Evolutionary conservation across 2,888 invertebrate species (phyloP).

Genomic region (Drosophila tripunctata): DNA sequence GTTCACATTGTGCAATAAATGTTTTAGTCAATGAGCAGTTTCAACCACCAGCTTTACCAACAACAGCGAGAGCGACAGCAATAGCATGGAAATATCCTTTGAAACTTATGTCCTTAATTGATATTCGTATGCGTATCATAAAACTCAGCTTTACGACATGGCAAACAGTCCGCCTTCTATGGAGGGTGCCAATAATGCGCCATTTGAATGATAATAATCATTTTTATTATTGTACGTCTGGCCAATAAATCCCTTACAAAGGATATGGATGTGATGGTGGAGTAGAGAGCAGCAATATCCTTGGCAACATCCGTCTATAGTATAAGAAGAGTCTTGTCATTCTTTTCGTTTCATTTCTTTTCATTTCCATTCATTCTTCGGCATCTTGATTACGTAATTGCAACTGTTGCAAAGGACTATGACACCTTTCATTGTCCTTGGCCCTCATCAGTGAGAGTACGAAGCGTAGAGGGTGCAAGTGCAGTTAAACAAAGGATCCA

Average conservation of each 20-base stretch:
- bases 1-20: slow-evolving; percentile 65
- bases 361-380: slow-evolving; percentile 8
- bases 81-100: neutral
- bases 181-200: slow-evolving; percentile 52
- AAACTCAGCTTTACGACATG: slow-evolving; percentile 59
- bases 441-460: neutral
- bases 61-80: neutral
- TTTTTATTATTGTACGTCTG: slow-evolving; percentile 62
- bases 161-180: slow-evolving; percentile 45
- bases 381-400: slow-evolving; percentile 70
- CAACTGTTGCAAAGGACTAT: slow-evolving; percentile 54
- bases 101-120: slow-evolving; percentile 40
- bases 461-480: slow-evolving; percentile 39
- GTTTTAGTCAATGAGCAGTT: slow-evolving; percentile 49
- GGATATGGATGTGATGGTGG: neutral
- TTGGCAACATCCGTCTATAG: slow-evolving; percentile 57
- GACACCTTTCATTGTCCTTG: slow-evolving; percentile 44
- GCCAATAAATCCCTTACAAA: slow-evolving; percentile 58
- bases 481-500: slow-evolving; percentile 32
- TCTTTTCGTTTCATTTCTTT: neutral
- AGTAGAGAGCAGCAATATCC: slow-evolving; percentile 10
- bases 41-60: slow-evolving; percentile 46
- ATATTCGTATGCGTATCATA: slow-evolving; percentile 31
- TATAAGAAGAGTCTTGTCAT: slow-evolving; percentile 8
- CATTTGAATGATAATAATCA: slow-evolving; percentile 72